Conservation (phyloP, 2,888 invertebrate genomes). For the Doris montereyensis region DNA sequence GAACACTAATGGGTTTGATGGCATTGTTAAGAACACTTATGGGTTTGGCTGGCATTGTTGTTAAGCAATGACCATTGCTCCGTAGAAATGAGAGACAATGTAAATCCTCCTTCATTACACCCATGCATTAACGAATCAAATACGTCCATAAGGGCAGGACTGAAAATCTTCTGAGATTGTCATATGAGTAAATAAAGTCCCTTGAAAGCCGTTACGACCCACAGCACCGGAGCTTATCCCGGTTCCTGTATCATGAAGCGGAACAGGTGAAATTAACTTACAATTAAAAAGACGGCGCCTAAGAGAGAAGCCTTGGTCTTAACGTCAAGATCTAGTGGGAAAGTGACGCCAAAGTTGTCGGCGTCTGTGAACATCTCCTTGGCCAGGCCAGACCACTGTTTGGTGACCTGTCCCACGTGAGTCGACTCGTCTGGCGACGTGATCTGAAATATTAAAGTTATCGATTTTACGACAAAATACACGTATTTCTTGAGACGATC, state of each 20-base stretch:
- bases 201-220: neutral
- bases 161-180: neutral
- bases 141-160: neutral
- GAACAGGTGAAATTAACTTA: too few relatives aligned
- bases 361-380: conserved; percentile 89
- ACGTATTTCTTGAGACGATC: neutral
- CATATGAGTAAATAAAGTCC: too few relatives aligned
- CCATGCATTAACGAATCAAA: neutral
- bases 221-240: too few relatives aligned
- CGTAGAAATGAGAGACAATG: too few relatives aligned
- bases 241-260: too few relatives aligned
- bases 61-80: too few relatives aligned
- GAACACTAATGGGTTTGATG: too few relatives aligned
- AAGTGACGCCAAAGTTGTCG: conserved; percentile 91
- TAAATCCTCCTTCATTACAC: too few relatives aligned
- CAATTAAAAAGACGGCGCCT: conserved; percentile 88
- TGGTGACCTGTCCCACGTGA: conserved; percentile 89
- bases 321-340: conserved; percentile 90
- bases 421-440: conserved; percentile 83
- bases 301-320: conserved; percentile 86
- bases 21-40: too few relatives aligned
- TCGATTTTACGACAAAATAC: neutral
- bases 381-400: conserved; percentile 89
- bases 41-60: too few relatives aligned
- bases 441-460: conserved; percentile 79